Conservation (phyloP, 2,113 vertebrate species). For the Aleadryas rufinucha region DNA sequence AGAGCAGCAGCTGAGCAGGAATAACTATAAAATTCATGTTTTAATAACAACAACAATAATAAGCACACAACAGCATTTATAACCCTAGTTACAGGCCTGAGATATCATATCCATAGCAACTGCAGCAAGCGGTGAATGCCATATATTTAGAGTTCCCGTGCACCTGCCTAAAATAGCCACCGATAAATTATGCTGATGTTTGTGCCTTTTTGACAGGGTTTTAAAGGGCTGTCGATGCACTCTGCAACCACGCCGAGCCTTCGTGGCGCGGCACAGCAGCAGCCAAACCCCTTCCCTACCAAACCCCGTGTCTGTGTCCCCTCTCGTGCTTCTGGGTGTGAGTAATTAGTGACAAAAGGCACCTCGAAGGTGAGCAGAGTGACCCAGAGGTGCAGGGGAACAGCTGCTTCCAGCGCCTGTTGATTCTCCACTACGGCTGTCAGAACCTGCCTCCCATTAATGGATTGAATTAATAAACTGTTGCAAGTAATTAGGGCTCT, state of each 20-base stretch:
- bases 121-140: slow-evolving; percentile 39
- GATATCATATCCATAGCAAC: slow-evolving; percentile 67
- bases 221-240: not conserved
- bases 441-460: not conserved
- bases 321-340: not conserved
- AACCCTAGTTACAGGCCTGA: slow-evolving; percentile 56
- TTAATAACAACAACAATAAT: slow-evolving; percentile 58
- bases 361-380: not conserved
- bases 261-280: accelerated
- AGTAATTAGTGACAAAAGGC: not conserved
- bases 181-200: slow-evolving; percentile 53
- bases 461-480: slow-evolving; percentile 4
- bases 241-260: not conserved
- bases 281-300: not conserved
- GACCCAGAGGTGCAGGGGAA: not conserved
- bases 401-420: not conserved
- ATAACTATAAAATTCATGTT: slow-evolving; percentile 55
- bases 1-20: slow-evolving; percentile 7
- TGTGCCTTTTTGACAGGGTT: slow-evolving; percentile 12
- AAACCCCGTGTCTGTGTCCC: not conserved
- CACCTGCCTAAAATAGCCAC: slow-evolving; percentile 63
- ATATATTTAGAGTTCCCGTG: slow-evolving; percentile 58
- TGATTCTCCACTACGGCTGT: not conserved
- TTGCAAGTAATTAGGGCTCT: not conserved
- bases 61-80: slow-evolving; percentile 57